Evolutionary conservation across 1,140 invertebrate genomes (phyloP).

Genomic region (Metaphire vulgaris): DNA sequence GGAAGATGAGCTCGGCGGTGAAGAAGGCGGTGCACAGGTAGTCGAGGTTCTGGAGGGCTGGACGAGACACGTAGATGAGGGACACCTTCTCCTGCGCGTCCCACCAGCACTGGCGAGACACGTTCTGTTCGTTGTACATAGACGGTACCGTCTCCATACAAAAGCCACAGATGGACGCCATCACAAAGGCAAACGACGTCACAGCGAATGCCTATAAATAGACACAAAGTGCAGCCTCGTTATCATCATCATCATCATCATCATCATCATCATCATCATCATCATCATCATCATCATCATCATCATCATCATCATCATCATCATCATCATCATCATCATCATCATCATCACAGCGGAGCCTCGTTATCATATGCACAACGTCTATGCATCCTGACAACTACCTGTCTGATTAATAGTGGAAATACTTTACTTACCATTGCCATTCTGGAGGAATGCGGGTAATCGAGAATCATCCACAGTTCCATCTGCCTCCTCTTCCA

Average conservation of each 20-base stretch:
- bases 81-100: neutral
- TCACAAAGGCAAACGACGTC: constrained; percentile 32
- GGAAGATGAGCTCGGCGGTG: constrained; percentile 51
- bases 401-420: too few relatives aligned
- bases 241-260: too few relatives aligned
- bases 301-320: too few relatives aligned
- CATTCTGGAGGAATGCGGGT: constrained; percentile 19
- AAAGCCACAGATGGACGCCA: constrained; percentile 28
- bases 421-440: constrained; percentile 29
- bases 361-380: too few relatives aligned
- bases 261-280: too few relatives aligned
- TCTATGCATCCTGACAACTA: too few relatives aligned
- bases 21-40: constrained; percentile 54
- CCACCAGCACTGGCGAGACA: neutral
- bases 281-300: too few relatives aligned
- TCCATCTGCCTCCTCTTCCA: constrained; percentile 19
- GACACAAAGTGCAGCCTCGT: too few relatives aligned
- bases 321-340: too few relatives aligned
- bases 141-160: constrained; percentile 25
- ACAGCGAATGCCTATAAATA: constrained; percentile 31
- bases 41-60: constrained; percentile 37
- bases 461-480: constrained; percentile 23
- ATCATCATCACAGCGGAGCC: too few relatives aligned
- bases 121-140: constrained; percentile 6
- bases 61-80: constrained; percentile 1